These are phyloP conservation scores for Atrina japonica DNA, from an alignment of 2,888 invertebrate genomes.

Conservation along the genomic window DNA sequence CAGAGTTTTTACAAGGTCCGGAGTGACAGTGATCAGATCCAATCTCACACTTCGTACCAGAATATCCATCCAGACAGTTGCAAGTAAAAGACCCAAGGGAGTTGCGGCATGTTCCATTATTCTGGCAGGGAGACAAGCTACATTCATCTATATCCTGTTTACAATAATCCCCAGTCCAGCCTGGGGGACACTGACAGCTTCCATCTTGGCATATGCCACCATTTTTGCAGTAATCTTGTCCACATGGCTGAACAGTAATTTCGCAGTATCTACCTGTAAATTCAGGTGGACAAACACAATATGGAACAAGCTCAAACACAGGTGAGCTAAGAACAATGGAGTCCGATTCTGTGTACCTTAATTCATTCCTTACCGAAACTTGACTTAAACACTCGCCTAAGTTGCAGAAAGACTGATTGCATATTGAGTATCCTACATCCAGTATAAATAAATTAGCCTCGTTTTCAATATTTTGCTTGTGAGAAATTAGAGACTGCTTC, in stretches of 20 bases:
- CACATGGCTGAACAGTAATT: conserved; percentile 91
- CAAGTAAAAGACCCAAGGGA: conserved; percentile 68
- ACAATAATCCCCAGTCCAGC: conserved; percentile 63
- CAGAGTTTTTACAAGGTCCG: conserved; percentile 69
- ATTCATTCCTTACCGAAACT: conserved; percentile 51
- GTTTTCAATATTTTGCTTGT: conserved; percentile 54
- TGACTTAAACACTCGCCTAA: conserved; percentile 76
- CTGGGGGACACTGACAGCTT: conserved; percentile 66
- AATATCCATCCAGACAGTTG: conserved; percentile 68
- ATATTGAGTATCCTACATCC: conserved; percentile 69
- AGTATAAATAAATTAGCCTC: conserved; percentile 56
- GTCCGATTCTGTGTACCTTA: conserved; percentile 87
- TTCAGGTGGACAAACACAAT: conserved; percentile 93
- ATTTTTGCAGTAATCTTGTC: conserved; percentile 95
- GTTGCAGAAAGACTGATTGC: conserved; percentile 84
- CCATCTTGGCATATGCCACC: conserved; percentile 88
- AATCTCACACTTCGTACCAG: conserved; percentile 69
- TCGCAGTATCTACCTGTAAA: conserved; percentile 96
- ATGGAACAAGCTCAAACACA: conserved; percentile 88
- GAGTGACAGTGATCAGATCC: conserved; percentile 61
- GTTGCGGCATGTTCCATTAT: conserved; percentile 88
- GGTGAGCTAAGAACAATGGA: conserved; percentile 92
- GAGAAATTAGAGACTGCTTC: conserved; percentile 44
- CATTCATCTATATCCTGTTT: conserved; percentile 82
- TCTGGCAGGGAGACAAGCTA: conserved; percentile 92